Percentiles rank a stretch among this genome's conserved stretches.
Evolutionary conservation across 2,888 invertebrate genomes (phyloP).

Genomic region (Globia sparganii): DNA sequence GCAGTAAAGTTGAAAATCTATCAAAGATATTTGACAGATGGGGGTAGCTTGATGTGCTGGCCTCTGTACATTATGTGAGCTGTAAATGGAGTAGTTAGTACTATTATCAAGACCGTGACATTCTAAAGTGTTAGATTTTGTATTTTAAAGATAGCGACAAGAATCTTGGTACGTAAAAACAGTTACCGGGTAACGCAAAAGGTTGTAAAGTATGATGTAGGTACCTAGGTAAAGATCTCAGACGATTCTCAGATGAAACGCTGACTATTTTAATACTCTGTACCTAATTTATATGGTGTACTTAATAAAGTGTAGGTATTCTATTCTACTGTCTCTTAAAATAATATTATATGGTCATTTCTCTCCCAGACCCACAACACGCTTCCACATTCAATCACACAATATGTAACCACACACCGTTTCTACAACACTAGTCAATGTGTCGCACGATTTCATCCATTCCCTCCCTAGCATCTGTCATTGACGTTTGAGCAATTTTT

Average conservation of each 20-base stretch:
- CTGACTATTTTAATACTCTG: neutral
- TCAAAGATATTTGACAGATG: too few species aligned
- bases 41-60: too few species aligned
- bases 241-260: neutral
- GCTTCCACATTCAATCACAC: slow-evolving; percentile 16
- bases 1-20: too few species aligned
- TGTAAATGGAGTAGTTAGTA: too few species aligned
- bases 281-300: neutral
- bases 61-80: too few species aligned
- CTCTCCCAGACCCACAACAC: neutral
- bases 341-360: neutral
- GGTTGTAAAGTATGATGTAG: neutral
- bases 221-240: neutral
- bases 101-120: too few species aligned
- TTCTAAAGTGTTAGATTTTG: too few species aligned
- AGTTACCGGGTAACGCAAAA: neutral
- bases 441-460: slow-evolving; percentile 64
- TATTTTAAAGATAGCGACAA: too few species aligned
- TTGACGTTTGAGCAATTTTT: slow-evolving; percentile 83
- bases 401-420: slow-evolving; percentile 20
- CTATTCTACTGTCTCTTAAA: neutral
- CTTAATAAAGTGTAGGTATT: neutral
- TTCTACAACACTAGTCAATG: slow-evolving; percentile 48
- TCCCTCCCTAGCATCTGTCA: slow-evolving; percentile 66
- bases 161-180: neutral